Evolutionary conservation across 1,140 invertebrate species (phyloP), one percentile per base, ranked within the genome.

Genomic region (Alviniconcha marisindica): DNA sequence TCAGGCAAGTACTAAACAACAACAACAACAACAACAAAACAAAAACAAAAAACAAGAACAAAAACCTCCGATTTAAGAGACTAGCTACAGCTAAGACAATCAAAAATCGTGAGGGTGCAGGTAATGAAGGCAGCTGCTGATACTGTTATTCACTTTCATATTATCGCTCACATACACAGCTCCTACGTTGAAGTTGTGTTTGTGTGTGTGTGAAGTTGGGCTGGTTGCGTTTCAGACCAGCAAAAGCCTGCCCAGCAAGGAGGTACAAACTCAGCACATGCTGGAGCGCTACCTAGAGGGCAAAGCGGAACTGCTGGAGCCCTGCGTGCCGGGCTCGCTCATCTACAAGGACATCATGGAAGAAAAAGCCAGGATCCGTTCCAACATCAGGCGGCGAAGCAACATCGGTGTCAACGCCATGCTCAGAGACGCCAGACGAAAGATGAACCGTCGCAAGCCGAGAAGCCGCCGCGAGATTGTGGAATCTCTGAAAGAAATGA

Each of bases 261-360:
- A 91, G 2, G 77, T 87, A n/a, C 87, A 90, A 83, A 79, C 87
- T 14, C 88, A 88, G 66, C 86, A 90, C 71, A 73, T 91, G 38
- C 42, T 92, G n/a, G 86, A 89, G 36, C 85, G 86, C 60, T 92
- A 90, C 83, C 82, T 84, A 79, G 86, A 87, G 21, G 90, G 90
- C 0, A 87, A 89, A 36, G 87, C 86, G 10, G 80, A 84, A 15
- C 79, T 91, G 44, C 81, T 89, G 3, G 84, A 89, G 44, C 87
- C 89, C 1, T 76, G 36, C 80, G 84, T 89, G 12, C 85, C 86
- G 18, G 91, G 91, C 0, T 83, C 85, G 18, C 85, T 90, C 24
- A 91, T 90, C 82, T 92, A 90, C 71, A 90, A 89, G 38, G 88
- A 91, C 28, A 81, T 91, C 24, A 92, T 91, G 91, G 82, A 88